Base-by-base conservation (phyloP, 2,113 vertebrate genomes). In the Paramisgurnus dabryanus region DNA sequence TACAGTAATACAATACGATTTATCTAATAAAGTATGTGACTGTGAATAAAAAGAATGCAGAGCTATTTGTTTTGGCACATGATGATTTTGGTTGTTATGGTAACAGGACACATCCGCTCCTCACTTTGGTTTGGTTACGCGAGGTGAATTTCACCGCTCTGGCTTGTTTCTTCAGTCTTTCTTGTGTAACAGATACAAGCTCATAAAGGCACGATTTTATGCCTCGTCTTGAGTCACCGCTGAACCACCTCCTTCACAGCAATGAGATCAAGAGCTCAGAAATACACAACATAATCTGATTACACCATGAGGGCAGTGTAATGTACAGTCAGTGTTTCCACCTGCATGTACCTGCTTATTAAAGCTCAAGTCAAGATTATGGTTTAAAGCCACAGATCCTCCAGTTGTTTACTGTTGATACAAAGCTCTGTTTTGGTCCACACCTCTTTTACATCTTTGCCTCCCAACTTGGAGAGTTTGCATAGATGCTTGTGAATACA, bases 71-170 rank as follows among this genome's bases (percentile, higher is more conserved):
- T 81, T 78, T 75, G 80, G 57, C 9, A 55, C 58, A 65, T 63
- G 65, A 13, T 81, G 64, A 75, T 70, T 68, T 7, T 15, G 17
- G 83, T 84, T 27, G 83, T 70, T 43, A 79, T 79, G 70, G 83
- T 82, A 50, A 84, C 79, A 0, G 27, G 72, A 79, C 53, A 27
- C 64, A 70, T 74, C 39, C 39, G 76, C 39, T 66, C 57, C 41
- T 55, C 63, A 34, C 69, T 18, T 34, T 34, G 18, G 73, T 11
- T 57, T 71, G 45, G 64, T 79, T 64, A 64, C 41, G 39, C 47
- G 9, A 5, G 74, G 17, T 74, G 43, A 10, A 69, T 69, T 83
- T 67, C 61, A 61, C 65, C 27, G 4, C 65, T 7, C 17, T 17
- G 9, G 43, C 10, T n/a, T 58, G 18, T 1, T 78, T 67, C 27